A percentile compares a stretch with the other conserved stretches of the same genome.
Evolutionary conservation across 2,888 invertebrate genomes (phyloP).

Genomic region (Megastigmus dorsalis): DNA sequence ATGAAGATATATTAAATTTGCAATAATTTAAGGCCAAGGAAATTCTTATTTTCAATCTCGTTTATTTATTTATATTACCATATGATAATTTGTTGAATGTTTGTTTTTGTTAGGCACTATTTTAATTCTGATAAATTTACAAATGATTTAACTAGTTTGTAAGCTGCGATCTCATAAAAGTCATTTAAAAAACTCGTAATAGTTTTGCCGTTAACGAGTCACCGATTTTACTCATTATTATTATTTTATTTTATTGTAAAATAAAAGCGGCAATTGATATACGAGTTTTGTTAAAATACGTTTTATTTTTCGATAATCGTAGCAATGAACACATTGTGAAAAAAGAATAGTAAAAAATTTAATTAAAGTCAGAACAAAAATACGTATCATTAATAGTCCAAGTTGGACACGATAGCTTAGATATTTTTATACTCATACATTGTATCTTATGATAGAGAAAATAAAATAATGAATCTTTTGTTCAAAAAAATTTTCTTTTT

Average conservation of each 20-base stretch:
- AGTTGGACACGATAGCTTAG: conserved; percentile 59
- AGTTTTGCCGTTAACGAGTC: conserved; percentile 16
- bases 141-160: conserved; percentile 48
- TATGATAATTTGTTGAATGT: conserved; percentile 47
- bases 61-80: conserved; percentile 51
- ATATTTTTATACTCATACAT: conserved; percentile 61
- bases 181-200: conserved; percentile 43
- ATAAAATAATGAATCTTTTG: conserved; percentile 52
- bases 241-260: conserved; percentile 44
- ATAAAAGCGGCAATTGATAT: conserved; percentile 19
- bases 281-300: conserved; percentile 38
- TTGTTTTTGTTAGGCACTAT: conserved; percentile 40
- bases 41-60: conserved; percentile 18
- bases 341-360: conserved; percentile 20
- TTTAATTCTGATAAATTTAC: conserved; percentile 41
- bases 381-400: conserved; percentile 55
- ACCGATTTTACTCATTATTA: conserved; percentile 29
- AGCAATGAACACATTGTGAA: conserved; percentile 39
- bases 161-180: conserved; percentile 48
- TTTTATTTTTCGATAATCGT: conserved; percentile 52
- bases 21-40: conserved; percentile 24
- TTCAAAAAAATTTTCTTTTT: conserved; percentile 31
- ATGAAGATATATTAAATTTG: conserved; percentile 11
- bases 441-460: conserved; percentile 58
- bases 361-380: conserved; percentile 39